Evolutionary conservation across 2,113 vertebrate genomes (phyloP).

Genomic region (Stegastes partitus): DNA sequence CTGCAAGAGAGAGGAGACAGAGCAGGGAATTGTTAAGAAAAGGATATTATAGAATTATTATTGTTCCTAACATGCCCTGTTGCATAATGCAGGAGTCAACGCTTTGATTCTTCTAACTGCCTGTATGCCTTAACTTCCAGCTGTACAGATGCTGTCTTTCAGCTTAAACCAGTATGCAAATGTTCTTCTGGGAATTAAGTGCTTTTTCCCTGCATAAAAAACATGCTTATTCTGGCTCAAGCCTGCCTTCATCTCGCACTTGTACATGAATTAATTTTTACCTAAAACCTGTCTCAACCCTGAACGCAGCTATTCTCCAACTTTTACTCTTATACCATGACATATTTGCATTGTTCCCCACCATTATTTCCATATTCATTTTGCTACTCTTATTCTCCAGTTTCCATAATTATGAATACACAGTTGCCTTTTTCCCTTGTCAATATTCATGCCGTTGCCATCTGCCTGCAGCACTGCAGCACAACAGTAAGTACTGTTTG

Average conservation of each 20-base stretch:
- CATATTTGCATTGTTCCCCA: conserved; percentile 43
- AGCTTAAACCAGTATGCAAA: conserved; percentile 71
- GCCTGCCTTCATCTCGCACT: conserved; percentile 44
- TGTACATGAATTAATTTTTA: conserved; percentile 51
- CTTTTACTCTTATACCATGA: conserved; percentile 19
- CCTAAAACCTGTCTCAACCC: conserved; percentile 28
- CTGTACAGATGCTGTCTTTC: conserved; percentile 48
- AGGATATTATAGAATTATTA: conserved; percentile 64
- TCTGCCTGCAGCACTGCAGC: conserved; percentile 41
- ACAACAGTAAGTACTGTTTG: conserved; percentile 1
- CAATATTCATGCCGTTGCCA: conserved; percentile 50
- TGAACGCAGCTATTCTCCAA: conserved; percentile 19
- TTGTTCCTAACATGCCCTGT: conserved; percentile 58
- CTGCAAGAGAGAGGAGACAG: conserved; percentile 32
- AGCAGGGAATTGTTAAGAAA: conserved; percentile 51
- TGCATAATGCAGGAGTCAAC: conserved; percentile 67
- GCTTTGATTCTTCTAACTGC: conserved; percentile 65
- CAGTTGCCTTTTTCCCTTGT: conserved; percentile 23
- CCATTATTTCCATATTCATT: conserved; percentile 54
- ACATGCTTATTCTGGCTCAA: conserved; percentile 50
- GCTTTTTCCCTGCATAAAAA: conserved; percentile 57
- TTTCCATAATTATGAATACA: conserved; percentile 44
- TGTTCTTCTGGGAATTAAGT: conserved; percentile 61
- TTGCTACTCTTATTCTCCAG: conserved; percentile 19
- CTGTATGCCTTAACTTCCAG: conserved; percentile 57